A percentile compares a stretch with the other conserved stretches of the same genome.
Conservation (phyloP, 2,113 vertebrate genomes). For the Pteronura brasiliensis region DNA sequence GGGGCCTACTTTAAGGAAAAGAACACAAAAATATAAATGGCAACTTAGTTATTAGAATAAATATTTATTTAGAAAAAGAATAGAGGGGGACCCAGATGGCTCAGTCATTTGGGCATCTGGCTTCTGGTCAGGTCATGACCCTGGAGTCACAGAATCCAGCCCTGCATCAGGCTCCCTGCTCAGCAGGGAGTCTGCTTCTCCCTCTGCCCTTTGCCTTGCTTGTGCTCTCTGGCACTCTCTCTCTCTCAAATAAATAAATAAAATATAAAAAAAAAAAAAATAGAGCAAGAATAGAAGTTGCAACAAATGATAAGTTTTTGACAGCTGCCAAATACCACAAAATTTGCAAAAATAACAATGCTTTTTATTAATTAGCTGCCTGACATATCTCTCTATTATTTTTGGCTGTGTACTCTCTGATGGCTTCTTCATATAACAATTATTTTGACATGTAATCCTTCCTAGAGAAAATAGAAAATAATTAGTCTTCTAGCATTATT, state of each 20-base stretch:
- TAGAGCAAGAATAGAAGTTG: conserved; percentile 30
- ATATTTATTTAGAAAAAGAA: conserved; percentile 33
- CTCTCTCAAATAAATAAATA: no score
- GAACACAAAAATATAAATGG: conserved; percentile 1
- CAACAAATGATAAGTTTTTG: neutral
- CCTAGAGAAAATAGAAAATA: conserved; percentile 23
- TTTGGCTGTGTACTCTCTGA: neutral
- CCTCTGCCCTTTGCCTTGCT: no score
- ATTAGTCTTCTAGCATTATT: neutral
- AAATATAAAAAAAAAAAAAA: no score
- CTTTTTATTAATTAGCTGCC: neutral
- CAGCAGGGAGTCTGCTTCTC: no score
- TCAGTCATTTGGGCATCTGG: no score
- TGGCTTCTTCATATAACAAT: neutral
- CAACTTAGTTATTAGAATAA: neutral
- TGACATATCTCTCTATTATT: neutral
- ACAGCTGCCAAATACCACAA: neutral
- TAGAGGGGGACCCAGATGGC: neutral
- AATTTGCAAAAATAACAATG: neutral
- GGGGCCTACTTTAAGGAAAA: neutral
- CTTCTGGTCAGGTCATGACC: no score
- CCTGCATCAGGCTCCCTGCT: no score
- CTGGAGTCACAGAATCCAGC: no score
- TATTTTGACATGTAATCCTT: conserved; percentile 13
- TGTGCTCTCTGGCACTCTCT: no score